These are phyloP conservation scores for Onthophagus sagittarius DNA, from an alignment of 2,888 invertebrate species.

Conservation along the genomic window DNA sequence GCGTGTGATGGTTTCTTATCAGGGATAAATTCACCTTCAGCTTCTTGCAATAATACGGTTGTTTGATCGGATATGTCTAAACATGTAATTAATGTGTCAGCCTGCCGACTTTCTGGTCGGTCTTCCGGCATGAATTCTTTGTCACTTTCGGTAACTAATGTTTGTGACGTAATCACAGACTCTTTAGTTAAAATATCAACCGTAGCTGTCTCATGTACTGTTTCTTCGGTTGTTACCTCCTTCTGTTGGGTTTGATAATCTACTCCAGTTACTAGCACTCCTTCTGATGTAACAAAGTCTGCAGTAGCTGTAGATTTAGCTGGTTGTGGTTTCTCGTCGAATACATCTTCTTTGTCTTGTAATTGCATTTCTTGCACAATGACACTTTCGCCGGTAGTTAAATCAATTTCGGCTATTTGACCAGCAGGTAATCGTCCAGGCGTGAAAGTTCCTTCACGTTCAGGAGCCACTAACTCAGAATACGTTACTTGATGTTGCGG, in stretches of 20 bases:
- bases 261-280: constrained; percentile 58
- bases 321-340: constrained; percentile 48
- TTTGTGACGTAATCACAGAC: constrained; percentile 57
- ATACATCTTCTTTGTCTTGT: constrained; percentile 64
- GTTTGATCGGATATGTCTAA: constrained; percentile 58
- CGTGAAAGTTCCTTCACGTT: constrained; percentile 62
- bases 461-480: constrained; percentile 63
- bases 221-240: constrained; percentile 49
- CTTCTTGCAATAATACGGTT: constrained; percentile 63
- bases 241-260: constrained; percentile 65
- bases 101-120: constrained; percentile 47
- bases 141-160: constrained; percentile 60
- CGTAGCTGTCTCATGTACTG: constrained; percentile 55
- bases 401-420: constrained; percentile 58
- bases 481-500: constrained; percentile 64
- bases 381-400: constrained; percentile 60
- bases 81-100: constrained; percentile 52
- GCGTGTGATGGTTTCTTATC: constrained; percentile 53
- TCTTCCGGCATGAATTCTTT: constrained; percentile 49
- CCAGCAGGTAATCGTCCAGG: constrained; percentile 57
- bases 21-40: constrained; percentile 56
- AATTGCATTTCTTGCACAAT: constrained; percentile 54
- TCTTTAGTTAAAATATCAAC: constrained; percentile 60
- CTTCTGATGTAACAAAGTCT: constrained; percentile 52
- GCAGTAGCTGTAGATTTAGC: constrained; percentile 51